A percentile compares a stretch with the other conserved stretches of the same genome.
These are phyloP conservation scores for Spodoptera frugiperda DNA, from an alignment of 1,140 invertebrate genomes.

Conservation along the genomic window DNA sequence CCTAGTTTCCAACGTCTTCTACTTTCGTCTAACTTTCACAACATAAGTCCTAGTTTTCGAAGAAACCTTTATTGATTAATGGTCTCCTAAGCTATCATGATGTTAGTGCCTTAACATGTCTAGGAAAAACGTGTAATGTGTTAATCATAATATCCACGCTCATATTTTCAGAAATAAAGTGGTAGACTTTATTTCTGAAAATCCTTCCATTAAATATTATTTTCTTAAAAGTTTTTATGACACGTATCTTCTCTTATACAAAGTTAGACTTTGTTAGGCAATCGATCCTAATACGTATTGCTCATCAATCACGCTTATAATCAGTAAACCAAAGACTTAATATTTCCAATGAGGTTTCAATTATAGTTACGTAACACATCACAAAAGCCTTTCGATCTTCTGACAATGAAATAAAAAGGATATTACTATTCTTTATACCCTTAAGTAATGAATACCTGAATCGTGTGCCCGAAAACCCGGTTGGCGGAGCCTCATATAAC, in stretches of 20 bases:
- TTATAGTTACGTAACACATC: neutral
- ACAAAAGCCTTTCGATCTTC: neutral
- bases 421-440: neutral
- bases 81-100: neutral
- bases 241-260: too few species aligned
- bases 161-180: too few species aligned
- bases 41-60: neutral
- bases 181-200: too few species aligned
- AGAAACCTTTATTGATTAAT: conserved; percentile 4
- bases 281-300: neutral
- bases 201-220: too few species aligned
- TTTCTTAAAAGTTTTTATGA: too few species aligned
- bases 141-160: neutral
- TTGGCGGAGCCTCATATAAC: neutral
- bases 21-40: neutral
- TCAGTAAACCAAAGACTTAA: too few species aligned
- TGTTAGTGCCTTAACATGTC: neutral
- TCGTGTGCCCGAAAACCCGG: neutral
- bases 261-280: too few species aligned
- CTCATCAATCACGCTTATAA: too few species aligned
- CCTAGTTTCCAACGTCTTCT: neutral
- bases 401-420: too few species aligned
- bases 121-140: neutral
- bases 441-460: conserved; percentile 18
- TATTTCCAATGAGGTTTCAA: neutral